Evolutionary conservation across 2,888 invertebrate genomes (phyloP), one percentile per base, ranked within the genome.

Genomic region (Galerucella calmariensis): DNA sequence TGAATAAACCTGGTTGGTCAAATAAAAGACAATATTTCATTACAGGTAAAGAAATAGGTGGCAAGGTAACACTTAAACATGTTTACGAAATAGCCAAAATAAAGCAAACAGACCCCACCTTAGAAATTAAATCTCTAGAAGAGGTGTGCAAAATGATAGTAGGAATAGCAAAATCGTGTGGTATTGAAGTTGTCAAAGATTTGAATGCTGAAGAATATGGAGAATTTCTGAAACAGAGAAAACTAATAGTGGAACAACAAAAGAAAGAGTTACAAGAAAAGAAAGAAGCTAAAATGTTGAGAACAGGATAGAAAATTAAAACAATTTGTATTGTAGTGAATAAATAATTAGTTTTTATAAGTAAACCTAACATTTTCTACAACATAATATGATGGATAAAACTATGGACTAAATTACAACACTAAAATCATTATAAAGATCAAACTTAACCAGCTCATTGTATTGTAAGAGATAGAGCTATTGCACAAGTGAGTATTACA

Each of bases 81-180:
- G 87, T 99, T 14, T 99, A 98, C 88, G 99, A 99, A 91, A 99
- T 99, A 85, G 99, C 99, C 0, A 91, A 92, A 87, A 94, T 99
- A n/a, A 99, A 99, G 88, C 90, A 92, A n/a, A 89, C 94, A 85
- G 98, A 99, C 88, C 94, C 95, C 4, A 88, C 93, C 0, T 86
- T 93, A 35, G 91, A 92, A 82, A 90, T 92, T 82, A 88, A 89
- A 78, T 85, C 90, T 11, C 82, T 95, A 76, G 84, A 95, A 87
- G 91, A 94, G 84, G 90, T 98, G 83, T 97, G 97, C 85, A 90
- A 90, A 78, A 92, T 92, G 91, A 84, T 98, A 11, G 91, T 97
- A 79, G 92, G 94, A 1, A 89, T 92, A 68, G 96, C 97, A 9
- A 82, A 91, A 92, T 92, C 93, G 1, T 92, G 94, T 88, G 98